Conservation (phyloP, 2,113 vertebrate species). For the Sitta europaea region DNA sequence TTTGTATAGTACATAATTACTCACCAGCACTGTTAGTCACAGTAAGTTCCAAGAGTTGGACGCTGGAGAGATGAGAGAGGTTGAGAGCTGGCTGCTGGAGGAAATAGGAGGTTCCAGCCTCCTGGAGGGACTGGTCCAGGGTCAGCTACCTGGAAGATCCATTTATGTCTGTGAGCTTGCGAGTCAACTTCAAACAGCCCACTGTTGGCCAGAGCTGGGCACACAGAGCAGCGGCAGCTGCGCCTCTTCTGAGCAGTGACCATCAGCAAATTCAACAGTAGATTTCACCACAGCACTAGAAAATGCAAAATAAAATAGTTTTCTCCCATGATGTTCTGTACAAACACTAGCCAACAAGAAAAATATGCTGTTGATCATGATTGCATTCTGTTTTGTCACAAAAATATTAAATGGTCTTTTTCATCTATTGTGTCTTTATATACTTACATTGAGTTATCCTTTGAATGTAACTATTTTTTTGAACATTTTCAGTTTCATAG, state of each 20-base stretch:
- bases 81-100: neutral
- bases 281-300: neutral
- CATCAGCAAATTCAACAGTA: neutral
- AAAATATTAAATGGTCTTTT: neutral
- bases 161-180: neutral
- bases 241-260: neutral
- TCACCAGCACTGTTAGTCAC: neutral
- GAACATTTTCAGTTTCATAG: neutral
- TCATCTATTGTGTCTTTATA: neutral
- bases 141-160: neutral
- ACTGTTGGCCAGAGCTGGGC: neutral
- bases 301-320: neutral
- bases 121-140: neutral
- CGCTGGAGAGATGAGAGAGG: neutral
- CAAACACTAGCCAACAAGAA: neutral
- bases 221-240: accelerated
- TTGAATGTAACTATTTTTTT: neutral
- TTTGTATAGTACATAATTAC: neutral
- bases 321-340: neutral
- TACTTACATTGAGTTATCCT: neutral
- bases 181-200: neutral
- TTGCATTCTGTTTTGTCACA: neutral
- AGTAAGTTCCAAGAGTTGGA: neutral
- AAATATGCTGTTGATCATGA: neutral
- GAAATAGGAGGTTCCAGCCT: neutral